phyloP scores from a whole-genome alignment of 1,140 invertebrate genomes.

The Danaus plexippus region DNA sequence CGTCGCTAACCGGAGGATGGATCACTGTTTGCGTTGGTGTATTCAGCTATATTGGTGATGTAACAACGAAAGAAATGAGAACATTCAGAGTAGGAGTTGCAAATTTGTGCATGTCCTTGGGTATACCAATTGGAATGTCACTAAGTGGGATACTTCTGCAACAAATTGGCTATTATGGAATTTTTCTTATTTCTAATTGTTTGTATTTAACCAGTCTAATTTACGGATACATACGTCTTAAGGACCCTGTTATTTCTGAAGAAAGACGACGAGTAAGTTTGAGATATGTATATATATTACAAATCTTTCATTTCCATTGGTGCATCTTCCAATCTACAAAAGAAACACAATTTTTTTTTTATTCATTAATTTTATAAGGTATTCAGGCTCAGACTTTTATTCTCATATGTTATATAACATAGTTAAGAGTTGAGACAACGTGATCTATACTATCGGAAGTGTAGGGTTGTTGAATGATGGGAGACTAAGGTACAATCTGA shows the following conservation, averaged over 20 bases:
- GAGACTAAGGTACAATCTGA: slow-evolving; percentile 29
- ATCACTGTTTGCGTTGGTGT: slow-evolving; percentile 73
- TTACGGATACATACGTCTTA: slow-evolving; percentile 64
- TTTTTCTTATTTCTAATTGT: slow-evolving; percentile 66
- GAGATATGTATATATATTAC: background rate
- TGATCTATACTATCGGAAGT: slow-evolving; percentile 27
- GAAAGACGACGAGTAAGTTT: slow-evolving; percentile 57
- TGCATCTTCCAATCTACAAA: too few relatives aligned
- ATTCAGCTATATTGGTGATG: slow-evolving; percentile 75
- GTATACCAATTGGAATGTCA: slow-evolving; percentile 67
- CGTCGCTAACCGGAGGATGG: slow-evolving; percentile 73
- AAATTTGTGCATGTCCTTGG: slow-evolving; percentile 71
- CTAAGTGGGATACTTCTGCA: slow-evolving; percentile 65
- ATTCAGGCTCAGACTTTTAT: too few relatives aligned
- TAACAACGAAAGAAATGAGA: slow-evolving; percentile 73
- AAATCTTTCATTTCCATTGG: too few relatives aligned
- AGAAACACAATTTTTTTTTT: too few relatives aligned
- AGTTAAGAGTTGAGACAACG: slow-evolving; percentile 20
- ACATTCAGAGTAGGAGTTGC: slow-evolving; percentile 73
- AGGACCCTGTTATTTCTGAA: slow-evolving; percentile 58
- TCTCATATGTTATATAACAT: slow-evolving; percentile 4
- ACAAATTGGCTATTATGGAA: slow-evolving; percentile 66
- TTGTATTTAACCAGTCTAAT: slow-evolving; percentile 63
- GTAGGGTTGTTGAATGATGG: slow-evolving; percentile 23
- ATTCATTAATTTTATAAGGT: too few relatives aligned